phyloP scores from a whole-genome alignment of 2,888 invertebrate genomes.

The Protonemura montana region DNA sequence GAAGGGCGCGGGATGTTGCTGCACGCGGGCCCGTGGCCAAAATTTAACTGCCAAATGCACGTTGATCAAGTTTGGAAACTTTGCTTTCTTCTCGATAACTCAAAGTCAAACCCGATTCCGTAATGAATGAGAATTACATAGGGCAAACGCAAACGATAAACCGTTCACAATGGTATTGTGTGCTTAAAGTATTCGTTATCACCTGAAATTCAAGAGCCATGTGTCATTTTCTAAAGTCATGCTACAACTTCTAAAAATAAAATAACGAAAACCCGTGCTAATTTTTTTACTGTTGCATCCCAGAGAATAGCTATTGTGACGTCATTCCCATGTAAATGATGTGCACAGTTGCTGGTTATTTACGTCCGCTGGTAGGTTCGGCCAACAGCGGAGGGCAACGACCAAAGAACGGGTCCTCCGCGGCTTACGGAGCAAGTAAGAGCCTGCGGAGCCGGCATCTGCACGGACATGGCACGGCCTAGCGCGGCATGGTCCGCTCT shows the following conservation, averaged over 20 bases:
- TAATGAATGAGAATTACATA: neutral
- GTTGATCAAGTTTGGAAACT: neutral
- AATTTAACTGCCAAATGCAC: neutral
- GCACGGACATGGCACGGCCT: neutral
- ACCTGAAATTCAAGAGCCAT: too few species aligned
- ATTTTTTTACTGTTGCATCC: slow-evolving; percentile 2
- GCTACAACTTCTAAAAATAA: neutral
- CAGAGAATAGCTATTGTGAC: neutral
- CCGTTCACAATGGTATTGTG: neutral
- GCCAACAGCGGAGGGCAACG: neutral
- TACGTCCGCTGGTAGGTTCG: neutral
- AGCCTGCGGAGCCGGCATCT: neutral
- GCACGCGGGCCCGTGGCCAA: neutral
- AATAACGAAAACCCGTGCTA: neutral
- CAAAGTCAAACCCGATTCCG: neutral
- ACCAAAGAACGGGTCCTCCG: neutral
- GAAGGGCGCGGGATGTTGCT: neutral
- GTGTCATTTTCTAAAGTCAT: neutral
- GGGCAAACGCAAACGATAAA: neutral
- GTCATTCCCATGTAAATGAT: neutral
- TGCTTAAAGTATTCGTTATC: neutral
- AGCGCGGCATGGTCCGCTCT: neutral
- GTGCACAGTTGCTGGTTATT: neutral
- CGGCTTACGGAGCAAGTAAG: neutral
- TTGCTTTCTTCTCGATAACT: neutral